These are phyloP conservation scores for Phrynosoma blainvillii DNA, from an alignment of 2,113 vertebrate genomes.

Conservation along the genomic window DNA sequence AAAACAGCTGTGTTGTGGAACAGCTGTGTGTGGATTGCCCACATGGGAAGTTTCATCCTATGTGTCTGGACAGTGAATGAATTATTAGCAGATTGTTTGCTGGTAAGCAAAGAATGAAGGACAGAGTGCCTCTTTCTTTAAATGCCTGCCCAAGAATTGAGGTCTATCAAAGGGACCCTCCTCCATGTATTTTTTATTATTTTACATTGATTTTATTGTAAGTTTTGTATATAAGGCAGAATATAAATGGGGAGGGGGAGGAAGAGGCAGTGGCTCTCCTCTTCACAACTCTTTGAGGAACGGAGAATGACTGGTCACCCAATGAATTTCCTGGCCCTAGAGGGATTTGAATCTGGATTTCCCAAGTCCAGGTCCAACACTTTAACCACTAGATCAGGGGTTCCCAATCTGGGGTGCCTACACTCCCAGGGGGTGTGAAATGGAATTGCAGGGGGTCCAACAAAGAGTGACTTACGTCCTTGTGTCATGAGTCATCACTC, in stretches of 20 bases:
- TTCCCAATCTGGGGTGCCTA: too few relatives aligned
- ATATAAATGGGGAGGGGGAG: too few relatives aligned
- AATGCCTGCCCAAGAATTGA: background rate
- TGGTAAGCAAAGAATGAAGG: background rate
- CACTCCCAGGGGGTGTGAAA: too few relatives aligned
- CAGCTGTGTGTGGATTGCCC: background rate
- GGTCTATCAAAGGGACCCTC: too few relatives aligned
- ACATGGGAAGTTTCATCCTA: background rate
- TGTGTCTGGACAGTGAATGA: background rate
- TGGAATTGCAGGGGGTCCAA: too few relatives aligned
- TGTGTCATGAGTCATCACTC: too few relatives aligned
- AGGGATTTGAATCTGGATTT: background rate
- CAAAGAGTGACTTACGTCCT: too few relatives aligned
- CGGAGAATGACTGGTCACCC: background rate
- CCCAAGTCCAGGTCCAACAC: background rate
- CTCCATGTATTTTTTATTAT: too few relatives aligned
- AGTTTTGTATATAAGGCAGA: too few relatives aligned
- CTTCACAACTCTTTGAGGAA: background rate
- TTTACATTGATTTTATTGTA: too few relatives aligned
- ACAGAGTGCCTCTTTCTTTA: background rate
- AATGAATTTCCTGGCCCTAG: background rate
- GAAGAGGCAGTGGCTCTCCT: too few relatives aligned
- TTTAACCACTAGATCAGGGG: background rate
- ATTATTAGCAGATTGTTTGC: background rate
- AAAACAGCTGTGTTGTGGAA: background rate